Conservation (phyloP, 2,888 invertebrate genomes). For the Aspidiotus rigidus region DNA sequence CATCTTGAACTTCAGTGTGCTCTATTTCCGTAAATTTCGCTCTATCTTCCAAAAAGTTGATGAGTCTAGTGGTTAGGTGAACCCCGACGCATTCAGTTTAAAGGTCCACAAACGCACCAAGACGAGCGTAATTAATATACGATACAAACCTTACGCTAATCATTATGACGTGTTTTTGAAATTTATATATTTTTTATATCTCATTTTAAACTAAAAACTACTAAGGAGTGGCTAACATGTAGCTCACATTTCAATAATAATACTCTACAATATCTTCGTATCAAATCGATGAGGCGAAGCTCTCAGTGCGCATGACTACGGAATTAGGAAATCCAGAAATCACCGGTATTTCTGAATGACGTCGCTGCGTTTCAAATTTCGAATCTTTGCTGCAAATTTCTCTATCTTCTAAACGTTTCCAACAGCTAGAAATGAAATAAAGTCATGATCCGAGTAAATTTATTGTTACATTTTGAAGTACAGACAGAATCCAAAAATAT, state of each 20-base stretch:
- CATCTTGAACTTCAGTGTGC: too few species aligned
- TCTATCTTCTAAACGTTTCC: too few species aligned
- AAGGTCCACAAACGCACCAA: background rate
- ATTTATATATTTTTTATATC: constrained; percentile 11
- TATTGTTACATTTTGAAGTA: constrained; percentile 5
- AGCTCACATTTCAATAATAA: background rate
- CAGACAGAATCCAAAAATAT: background rate
- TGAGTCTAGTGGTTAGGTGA: too few species aligned
- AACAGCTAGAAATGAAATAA: background rate
- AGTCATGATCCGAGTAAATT: constrained; percentile 10
- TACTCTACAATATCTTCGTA: too few species aligned
- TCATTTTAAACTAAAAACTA: constrained; percentile 23
- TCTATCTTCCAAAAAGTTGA: too few species aligned
- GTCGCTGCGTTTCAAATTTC: too few species aligned
- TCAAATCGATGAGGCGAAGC: too few species aligned
- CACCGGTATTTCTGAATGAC: background rate
- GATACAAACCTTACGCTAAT: constrained; percentile 25
- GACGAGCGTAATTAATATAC: background rate
- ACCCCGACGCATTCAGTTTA: background rate
- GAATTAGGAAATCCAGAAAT: constrained; percentile 1
- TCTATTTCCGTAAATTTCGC: too few species aligned
- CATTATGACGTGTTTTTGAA: constrained; percentile 16
- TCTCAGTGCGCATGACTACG: background rate
- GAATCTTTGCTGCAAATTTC: too few species aligned
- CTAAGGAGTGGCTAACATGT: constrained; percentile 29